Percentiles rank a stretch among this genome's conserved stretches.
Conservation (phyloP, 2,113 vertebrate genomes). For the Pontoporia blainvillei region DNA sequence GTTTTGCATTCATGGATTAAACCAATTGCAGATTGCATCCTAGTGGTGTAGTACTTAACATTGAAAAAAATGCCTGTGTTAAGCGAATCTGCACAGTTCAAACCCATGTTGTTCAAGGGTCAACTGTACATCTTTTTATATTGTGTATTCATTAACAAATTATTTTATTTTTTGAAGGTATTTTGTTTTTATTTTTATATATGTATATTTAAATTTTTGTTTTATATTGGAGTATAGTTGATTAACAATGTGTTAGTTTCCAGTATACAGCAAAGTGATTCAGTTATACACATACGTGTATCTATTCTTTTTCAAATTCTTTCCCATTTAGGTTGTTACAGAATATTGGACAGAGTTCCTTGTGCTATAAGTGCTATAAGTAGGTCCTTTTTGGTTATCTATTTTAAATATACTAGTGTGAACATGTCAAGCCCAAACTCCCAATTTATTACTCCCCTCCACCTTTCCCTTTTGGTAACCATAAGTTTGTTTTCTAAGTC, state of each 20-base stretch:
- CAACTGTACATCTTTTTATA: neutral
- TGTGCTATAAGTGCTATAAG: too few species aligned
- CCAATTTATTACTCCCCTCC: too few species aligned
- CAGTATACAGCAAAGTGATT: neutral
- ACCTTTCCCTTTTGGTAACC: too few species aligned
- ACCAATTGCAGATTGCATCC: neutral
- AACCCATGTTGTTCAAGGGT: neutral
- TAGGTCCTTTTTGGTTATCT: too few species aligned
- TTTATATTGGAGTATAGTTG: neutral
- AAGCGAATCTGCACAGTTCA: neutral
- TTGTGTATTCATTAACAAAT: neutral
- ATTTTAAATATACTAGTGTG: too few species aligned
- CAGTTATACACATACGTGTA: neutral
- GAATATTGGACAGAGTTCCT: too few species aligned
- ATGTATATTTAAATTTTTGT: neutral
- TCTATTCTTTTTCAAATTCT: neutral
- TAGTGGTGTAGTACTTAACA: neutral
- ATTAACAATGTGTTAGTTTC: neutral
- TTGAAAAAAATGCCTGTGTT: neutral
- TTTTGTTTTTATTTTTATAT: neutral
- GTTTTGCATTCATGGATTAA: neutral
- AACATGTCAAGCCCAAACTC: too few species aligned
- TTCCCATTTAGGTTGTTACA: too few species aligned
- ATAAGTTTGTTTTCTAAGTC: too few species aligned
- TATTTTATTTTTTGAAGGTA: neutral